These are phyloP conservation scores for Meliscaeva auricollis DNA, from an alignment of 2,888 invertebrate genomes.

Conservation along the genomic window DNA sequence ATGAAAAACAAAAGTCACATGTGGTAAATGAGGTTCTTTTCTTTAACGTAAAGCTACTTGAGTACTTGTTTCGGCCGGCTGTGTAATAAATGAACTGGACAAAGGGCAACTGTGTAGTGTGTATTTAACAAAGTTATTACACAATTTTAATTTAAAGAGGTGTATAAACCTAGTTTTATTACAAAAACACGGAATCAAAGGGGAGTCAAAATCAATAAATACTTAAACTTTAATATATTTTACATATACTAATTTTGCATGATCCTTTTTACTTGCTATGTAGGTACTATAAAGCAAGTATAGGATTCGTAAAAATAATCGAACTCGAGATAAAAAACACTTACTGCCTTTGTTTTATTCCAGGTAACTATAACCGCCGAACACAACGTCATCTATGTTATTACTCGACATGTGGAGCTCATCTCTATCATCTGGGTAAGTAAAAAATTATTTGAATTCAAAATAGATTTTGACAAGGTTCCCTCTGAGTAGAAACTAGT, in stretches of 20 bases:
- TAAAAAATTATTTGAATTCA: background rate
- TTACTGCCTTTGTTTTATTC: background rate
- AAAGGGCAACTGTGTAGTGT: constrained; percentile 38
- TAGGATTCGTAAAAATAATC: too few relatives aligned
- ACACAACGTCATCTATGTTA: constrained; percentile 64
- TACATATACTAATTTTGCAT: too few relatives aligned
- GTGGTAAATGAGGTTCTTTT: constrained; percentile 69
- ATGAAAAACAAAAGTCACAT: constrained; percentile 66
- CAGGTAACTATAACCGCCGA: constrained; percentile 4
- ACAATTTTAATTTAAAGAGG: too few relatives aligned
- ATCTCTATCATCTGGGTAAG: constrained; percentile 75
- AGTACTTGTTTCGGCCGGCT: background rate
- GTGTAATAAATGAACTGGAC: constrained; percentile 37
- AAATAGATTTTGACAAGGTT: background rate
- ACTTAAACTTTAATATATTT: too few relatives aligned
- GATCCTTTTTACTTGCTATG: too few relatives aligned
- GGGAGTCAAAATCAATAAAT: too few relatives aligned
- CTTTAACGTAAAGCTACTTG: constrained; percentile 36
- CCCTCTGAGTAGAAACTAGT: too few relatives aligned
- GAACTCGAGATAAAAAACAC: too few relatives aligned
- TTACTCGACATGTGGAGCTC: constrained; percentile 76
- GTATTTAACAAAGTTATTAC: constrained; percentile 29
- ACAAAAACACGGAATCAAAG: too few relatives aligned
- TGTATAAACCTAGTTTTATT: too few relatives aligned
- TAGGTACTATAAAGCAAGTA: too few relatives aligned